Percentiles rank a stretch among this genome's conserved stretches.
phyloP scores from a whole-genome alignment of 2,113 vertebrate species.

The Pseudorectes ferrugineus region DNA sequence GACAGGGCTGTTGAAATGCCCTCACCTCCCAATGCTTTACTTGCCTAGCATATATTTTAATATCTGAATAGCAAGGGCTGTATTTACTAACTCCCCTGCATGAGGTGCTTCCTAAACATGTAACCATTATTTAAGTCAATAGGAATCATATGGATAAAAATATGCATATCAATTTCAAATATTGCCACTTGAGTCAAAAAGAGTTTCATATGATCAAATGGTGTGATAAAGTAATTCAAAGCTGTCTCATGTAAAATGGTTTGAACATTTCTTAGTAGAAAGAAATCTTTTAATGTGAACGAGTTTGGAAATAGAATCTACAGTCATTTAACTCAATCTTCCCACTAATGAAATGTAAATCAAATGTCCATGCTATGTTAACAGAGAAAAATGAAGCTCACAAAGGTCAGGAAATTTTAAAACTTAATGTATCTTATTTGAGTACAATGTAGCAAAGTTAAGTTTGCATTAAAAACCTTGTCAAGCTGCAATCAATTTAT shows the following conservation, averaged over 20 bases:
- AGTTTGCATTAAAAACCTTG: not conserved
- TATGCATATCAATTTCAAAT: not conserved
- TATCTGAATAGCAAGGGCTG: not conserved
- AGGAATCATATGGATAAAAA: not conserved
- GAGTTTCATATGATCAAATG: not conserved
- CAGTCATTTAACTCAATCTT: not conserved
- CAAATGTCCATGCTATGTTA: not conserved
- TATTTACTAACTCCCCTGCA: not conserved
- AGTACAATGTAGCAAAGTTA: not conserved
- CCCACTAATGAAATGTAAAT: not conserved
- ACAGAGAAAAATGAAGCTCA: not conserved
- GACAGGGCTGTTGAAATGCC: not conserved
- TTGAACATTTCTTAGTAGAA: not conserved
- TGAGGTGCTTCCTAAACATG: not conserved
- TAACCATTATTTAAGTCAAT: not conserved
- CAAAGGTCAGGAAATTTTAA: not conserved
- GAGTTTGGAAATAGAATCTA: not conserved
- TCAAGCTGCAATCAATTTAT: not conserved
- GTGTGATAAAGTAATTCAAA: not conserved
- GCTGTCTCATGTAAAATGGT: not conserved
- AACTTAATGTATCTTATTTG: not conserved
- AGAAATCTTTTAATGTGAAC: not conserved
- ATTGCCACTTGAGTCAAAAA: not conserved
- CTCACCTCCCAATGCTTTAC: not conserved
- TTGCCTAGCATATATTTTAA: not conserved